Base-by-base conservation (phyloP, 2,113 vertebrate species). In the Progne subis region DNA sequence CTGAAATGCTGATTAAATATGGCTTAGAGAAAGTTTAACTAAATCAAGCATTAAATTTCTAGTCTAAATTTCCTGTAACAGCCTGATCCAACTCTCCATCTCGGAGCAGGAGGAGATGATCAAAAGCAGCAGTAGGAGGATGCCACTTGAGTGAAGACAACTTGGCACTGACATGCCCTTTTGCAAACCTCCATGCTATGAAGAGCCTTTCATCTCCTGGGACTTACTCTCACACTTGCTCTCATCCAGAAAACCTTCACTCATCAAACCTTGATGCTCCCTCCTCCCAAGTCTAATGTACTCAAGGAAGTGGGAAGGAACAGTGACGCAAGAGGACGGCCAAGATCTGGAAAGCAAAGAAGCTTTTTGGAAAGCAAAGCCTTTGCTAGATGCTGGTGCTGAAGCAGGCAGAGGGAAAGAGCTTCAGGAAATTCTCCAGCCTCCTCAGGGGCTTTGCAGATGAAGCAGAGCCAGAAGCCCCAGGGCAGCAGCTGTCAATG, bases 361-460 rank as follows among this genome's bases (percentile, higher is more conserved):
- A 56, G 60, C 37, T 37, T 37, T 37, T 1, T 24, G 71, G 67
- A 59, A 78, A 80, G 71, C 5, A 4, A 89, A 90, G 60, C 34
- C 56, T 92, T 79, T 77, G 60, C 60, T 77, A 46, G 75, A 72
- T 68, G 74, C 59, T 93, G 75, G 39, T 69, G 71, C 34, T 2
- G 13, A 50, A 80, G 53, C 52, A 47, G 57, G 60, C 68, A 84
- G 76, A 46, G 94, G 71, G 52, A 88, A 59, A 49, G 87, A 94
- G 50, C 71, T 70, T 81, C 86, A 90, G 91, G 86, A 96, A 96
- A 95, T 93, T 96, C 91, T 94, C 90, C 91, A 78, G 71, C 86
- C 92, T 95, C 86, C 92, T 92, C 96, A 74, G 63, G 59, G 83
- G 79, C 89, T 96, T 95, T 92, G 64, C 71, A 95, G 88, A 95